Evolutionary conservation across 2,113 vertebrate genomes (phyloP).

Genomic region (Oryzias curvinotus): DNA sequence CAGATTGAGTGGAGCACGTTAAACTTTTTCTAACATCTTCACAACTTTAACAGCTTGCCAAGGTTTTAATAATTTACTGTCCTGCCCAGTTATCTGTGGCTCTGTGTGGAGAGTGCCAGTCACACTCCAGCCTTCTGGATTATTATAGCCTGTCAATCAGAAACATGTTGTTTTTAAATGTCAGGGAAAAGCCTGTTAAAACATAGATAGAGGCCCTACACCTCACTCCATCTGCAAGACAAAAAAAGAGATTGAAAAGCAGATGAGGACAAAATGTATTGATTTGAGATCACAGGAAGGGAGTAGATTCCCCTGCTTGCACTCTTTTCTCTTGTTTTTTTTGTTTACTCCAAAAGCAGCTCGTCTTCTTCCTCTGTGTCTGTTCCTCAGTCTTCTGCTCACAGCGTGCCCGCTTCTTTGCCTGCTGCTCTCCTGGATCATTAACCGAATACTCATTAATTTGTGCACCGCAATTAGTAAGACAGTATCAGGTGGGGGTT

Average conservation of each 20-base stretch:
- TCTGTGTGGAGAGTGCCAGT: conserved; percentile 17
- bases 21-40: background rate
- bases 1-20: conserved; percentile 17
- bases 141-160: conserved; percentile 41
- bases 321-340: background rate
- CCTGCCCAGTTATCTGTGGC: conserved; percentile 28
- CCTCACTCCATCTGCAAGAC: background rate
- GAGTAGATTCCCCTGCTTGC: conserved; percentile 4
- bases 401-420: conserved; percentile 33
- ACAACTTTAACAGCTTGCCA: conserved; percentile 20
- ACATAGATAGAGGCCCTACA: conserved; percentile 4
- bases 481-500: conserved; percentile 27
- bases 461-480: conserved; percentile 57
- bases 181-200: conserved; percentile 16
- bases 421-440: conserved; percentile 55
- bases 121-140: conserved; percentile 19
- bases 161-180: conserved; percentile 24
- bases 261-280: conserved; percentile 12
- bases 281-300: conserved; percentile 18
- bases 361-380: background rate
- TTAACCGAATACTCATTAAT: conserved; percentile 64
- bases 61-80: conserved; percentile 21
- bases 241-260: background rate
- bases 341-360: conserved; percentile 11
- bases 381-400: conserved; percentile 27